A percentile compares a stretch with the other conserved stretches of the same genome.
phyloP scores from a whole-genome alignment of 2,888 invertebrate genomes.

The Tetranychus piercei region DNA sequence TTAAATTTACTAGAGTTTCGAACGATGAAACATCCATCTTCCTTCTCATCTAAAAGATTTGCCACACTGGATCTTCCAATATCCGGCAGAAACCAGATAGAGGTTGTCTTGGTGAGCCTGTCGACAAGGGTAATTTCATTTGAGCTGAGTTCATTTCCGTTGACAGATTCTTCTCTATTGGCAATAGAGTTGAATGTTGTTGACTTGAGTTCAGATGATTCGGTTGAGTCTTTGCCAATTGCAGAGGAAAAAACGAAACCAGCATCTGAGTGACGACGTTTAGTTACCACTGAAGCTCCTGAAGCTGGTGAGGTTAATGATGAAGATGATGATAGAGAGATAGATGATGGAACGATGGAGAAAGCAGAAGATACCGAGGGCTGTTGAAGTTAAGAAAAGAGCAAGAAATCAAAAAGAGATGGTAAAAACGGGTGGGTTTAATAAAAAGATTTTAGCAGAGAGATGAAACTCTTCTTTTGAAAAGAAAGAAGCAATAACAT shows the following conservation, averaged over 20 bases:
- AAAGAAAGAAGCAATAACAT: not conserved
- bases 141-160: not conserved
- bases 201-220: not conserved
- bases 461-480: not conserved
- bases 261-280: not conserved
- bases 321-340: not conserved
- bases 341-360: not conserved
- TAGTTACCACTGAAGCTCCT: not conserved
- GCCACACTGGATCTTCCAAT: constrained; percentile 81
- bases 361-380: not conserved
- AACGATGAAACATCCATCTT: constrained; percentile 60
- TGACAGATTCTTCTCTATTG: not conserved
- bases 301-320: not conserved
- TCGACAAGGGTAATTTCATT: constrained; percentile 53
- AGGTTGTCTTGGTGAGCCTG: constrained; percentile 69
- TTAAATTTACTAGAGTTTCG: constrained; percentile 78
- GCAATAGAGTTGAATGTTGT: not conserved
- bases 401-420: not conserved
- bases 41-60: constrained; percentile 77
- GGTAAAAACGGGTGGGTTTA: not conserved
- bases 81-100: constrained; percentile 86
- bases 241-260: not conserved
- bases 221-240: not conserved
- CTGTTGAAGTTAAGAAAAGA: not conserved
- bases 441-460: not conserved